phyloP scores from a whole-genome alignment of 2,797 vertebrate species.

The Pseudomugil gertrudae region DNA sequence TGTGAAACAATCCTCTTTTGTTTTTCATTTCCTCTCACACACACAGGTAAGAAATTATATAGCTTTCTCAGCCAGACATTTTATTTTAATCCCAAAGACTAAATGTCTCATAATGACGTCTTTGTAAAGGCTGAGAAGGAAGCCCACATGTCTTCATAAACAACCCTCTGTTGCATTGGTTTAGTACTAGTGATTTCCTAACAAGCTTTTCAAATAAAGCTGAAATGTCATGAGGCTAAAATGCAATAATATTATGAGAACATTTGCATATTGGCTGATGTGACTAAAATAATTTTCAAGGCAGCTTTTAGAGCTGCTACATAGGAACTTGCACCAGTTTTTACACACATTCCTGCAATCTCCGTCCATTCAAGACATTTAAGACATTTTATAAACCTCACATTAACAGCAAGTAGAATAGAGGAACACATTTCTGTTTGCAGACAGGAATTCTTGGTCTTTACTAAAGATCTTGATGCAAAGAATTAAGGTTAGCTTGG shows the following conservation, averaged over 20 bases:
- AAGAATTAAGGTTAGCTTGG: slow-evolving; percentile 34
- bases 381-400: slow-evolving; percentile 8
- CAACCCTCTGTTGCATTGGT: slow-evolving; percentile 18
- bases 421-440: slow-evolving; percentile 30
- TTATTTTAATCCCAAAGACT: slow-evolving; percentile 64
- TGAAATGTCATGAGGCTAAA: slow-evolving; percentile 26
- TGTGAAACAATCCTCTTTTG: slow-evolving; percentile 40
- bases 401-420: slow-evolving; percentile 23
- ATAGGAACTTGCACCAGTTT: background rate
- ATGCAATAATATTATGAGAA: background rate
- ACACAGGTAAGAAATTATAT: slow-evolving; percentile 39
- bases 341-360: slow-evolving; percentile 17
- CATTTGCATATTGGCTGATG: slow-evolving; percentile 11
- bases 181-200: slow-evolving; percentile 38
- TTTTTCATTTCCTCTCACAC: slow-evolving; percentile 27
- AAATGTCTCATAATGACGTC: slow-evolving; percentile 73
- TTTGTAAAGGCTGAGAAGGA: slow-evolving; percentile 52
- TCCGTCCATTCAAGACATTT: slow-evolving; percentile 19
- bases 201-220: slow-evolving; percentile 48
- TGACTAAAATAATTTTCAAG: slow-evolving; percentile 18
- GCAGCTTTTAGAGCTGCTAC: slow-evolving; percentile 18
- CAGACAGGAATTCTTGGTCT: slow-evolving; percentile 34
- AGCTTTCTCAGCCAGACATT: slow-evolving; percentile 45
- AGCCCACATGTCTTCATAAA: slow-evolving; percentile 51
- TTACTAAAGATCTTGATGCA: slow-evolving; percentile 36